These are phyloP conservation scores for Halictus rubicundus DNA, from an alignment of 1,140 invertebrate species.

Conservation along the genomic window DNA sequence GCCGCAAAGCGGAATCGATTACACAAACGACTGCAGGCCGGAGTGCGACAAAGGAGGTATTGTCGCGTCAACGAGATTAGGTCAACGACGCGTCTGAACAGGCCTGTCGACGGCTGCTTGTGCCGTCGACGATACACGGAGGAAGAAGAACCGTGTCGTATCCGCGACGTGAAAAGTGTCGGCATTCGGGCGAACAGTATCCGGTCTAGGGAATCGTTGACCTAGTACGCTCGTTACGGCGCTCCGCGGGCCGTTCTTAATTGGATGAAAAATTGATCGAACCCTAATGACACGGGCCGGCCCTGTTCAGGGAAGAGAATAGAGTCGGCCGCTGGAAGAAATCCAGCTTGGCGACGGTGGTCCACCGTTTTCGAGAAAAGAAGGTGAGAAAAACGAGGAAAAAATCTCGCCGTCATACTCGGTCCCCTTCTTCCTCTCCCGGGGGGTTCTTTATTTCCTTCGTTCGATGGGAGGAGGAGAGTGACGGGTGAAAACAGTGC, in stretches of 20 bases:
- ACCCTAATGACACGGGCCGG: conserved; percentile 33
- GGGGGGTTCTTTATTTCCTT: background rate
- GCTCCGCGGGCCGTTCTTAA: conserved; percentile 28
- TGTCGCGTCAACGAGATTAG: background rate
- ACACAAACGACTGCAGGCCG: background rate
- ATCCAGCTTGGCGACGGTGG: conserved; percentile 32
- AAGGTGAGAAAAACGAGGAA: background rate
- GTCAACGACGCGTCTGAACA: conserved; percentile 9
- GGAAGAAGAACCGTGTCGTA: background rate
- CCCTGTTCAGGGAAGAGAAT: conserved; percentile 2
- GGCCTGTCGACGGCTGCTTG: background rate
- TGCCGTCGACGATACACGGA: background rate
- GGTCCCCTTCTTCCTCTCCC: no score
- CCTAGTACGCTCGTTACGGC: conserved; percentile 35
- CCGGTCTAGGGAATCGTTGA: conserved; percentile 41
- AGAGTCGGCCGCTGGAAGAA: conserved; percentile 27
- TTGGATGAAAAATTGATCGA: conserved; percentile 62
- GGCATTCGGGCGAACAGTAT: background rate
- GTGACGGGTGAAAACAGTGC: conserved; percentile 12
- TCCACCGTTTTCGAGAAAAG: background rate
- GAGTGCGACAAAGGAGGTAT: background rate
- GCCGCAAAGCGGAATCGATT: background rate
- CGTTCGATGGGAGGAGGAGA: background rate
- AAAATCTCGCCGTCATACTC: conserved; percentile 20
- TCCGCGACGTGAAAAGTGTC: background rate